These are phyloP conservation scores for Agapornis roseicollis DNA, from an alignment of 2,113 vertebrate genomes.

Conservation along the genomic window DNA sequence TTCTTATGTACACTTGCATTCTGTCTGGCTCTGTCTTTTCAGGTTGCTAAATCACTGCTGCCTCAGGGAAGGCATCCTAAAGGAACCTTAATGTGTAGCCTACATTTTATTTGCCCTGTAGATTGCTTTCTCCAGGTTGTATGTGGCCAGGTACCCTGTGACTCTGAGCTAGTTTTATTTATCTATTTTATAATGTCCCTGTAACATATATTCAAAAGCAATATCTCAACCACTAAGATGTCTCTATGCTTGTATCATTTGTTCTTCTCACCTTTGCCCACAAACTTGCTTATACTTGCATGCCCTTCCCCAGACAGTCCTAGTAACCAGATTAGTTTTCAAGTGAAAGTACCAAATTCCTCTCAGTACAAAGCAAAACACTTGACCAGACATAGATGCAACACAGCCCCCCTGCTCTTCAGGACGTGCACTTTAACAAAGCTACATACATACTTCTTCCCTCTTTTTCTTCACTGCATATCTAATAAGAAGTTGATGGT, in stretches of 20 bases:
- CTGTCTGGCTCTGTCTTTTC: background rate
- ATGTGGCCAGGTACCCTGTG: rapidly evolving
- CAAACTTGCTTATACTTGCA: rapidly evolving
- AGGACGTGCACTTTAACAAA: background rate
- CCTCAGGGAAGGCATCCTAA: background rate
- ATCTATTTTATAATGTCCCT: background rate
- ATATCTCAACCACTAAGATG: background rate
- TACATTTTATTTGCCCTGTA: background rate
- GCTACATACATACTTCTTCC: background rate
- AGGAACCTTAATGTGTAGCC: background rate
- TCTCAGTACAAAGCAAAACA: background rate
- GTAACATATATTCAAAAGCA: background rate
- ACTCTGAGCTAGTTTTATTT: background rate
- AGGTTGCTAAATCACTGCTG: background rate
- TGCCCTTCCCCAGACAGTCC: background rate
- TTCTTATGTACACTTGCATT: background rate
- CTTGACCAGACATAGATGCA: background rate
- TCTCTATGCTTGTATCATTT: background rate
- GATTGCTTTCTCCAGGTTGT: background rate
- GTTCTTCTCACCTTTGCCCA: background rate
- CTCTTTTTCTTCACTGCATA: background rate
- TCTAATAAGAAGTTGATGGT: background rate
- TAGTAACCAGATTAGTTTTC: background rate
- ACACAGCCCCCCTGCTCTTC: background rate
- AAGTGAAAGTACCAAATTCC: background rate